A percentile compares a stretch with the other conserved stretches of the same genome.
Evolutionary conservation across 1,140 invertebrate genomes (phyloP).

Genomic region (Trichonephila clavata): DNA sequence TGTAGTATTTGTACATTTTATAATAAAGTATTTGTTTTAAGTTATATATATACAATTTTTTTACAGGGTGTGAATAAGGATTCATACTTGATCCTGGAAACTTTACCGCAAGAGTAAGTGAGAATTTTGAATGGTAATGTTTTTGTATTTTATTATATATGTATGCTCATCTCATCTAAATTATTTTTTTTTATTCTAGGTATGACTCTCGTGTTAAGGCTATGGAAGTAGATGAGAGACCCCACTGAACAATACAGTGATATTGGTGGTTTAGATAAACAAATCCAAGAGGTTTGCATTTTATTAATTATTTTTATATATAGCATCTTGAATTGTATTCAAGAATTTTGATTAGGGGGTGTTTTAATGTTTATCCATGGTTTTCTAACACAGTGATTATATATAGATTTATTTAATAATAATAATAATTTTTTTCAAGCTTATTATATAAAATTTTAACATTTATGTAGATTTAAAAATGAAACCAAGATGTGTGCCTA

Average conservation of each 20-base stretch:
- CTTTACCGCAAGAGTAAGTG: slow-evolving; percentile 94
- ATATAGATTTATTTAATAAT: too few species aligned
- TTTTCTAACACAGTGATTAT: too few species aligned
- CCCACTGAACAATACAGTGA: slow-evolving; percentile 99
- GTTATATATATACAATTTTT: slow-evolving; percentile 76
- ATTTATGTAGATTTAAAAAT: too few species aligned
- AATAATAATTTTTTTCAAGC: too few species aligned
- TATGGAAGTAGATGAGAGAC: slow-evolving; percentile 99
- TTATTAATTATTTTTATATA: not conserved
- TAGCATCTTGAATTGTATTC: not conserved
- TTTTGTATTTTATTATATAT: not conserved
- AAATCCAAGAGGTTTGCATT: slow-evolving; percentile 89
- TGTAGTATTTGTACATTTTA: too few species aligned
- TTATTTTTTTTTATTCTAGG: slow-evolving; percentile 72
- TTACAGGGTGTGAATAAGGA: slow-evolving; percentile 97
- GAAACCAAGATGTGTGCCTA: too few species aligned
- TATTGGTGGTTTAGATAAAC: slow-evolving; percentile 99
- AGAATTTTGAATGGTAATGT: not conserved
- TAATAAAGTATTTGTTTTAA: not conserved
- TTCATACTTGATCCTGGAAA: slow-evolving; percentile 98
- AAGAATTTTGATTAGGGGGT: not conserved
- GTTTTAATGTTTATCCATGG: too few species aligned
- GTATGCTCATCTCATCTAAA: not conserved
- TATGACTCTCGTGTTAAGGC: slow-evolving; percentile 99
- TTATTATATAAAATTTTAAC: too few species aligned